phyloP scores from a whole-genome alignment of 2,797 vertebrate genomes.

The Macropodus opercularis region DNA sequence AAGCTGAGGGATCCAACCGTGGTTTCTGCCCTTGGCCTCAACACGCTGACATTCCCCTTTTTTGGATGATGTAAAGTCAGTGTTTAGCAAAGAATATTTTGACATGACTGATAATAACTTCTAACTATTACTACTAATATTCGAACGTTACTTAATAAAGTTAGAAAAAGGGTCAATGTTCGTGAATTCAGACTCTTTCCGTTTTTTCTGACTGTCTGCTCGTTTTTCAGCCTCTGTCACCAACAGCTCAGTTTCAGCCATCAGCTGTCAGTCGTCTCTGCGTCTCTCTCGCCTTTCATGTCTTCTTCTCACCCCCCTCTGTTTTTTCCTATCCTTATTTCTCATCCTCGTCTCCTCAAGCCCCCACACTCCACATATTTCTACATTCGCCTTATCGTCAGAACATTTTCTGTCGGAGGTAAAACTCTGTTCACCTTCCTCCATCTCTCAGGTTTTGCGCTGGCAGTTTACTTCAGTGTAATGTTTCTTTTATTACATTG shows the following conservation, averaged over 20 bases:
- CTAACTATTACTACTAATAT: no score
- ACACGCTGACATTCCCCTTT: no score
- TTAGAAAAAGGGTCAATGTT: not conserved
- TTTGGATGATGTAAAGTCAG: no score
- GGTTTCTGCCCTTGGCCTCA: no score
- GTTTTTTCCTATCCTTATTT: constrained; percentile 14
- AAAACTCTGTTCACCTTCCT: not conserved
- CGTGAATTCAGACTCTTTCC: not conserved
- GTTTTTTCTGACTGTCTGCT: constrained; percentile 3
- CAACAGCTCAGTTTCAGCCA: constrained; percentile 5
- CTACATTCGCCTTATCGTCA: constrained; percentile 6
- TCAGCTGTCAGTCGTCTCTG: constrained; percentile 33
- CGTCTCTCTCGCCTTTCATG: constrained; percentile 16
- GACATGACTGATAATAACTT: no score
- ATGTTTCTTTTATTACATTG: no score
- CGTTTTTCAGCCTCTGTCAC: constrained; percentile 23
- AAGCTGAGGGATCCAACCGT: no score
- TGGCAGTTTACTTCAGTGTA: no score
- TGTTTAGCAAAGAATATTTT: no score
- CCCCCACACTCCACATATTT: not conserved
- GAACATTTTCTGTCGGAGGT: constrained; percentile 8
- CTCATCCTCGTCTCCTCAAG: constrained; percentile 1
- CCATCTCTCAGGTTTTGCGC: no score
- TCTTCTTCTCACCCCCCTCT: constrained; percentile 10
- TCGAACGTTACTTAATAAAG: no score